Evolutionary conservation across 2,888 invertebrate genomes (phyloP).

Genomic region (Lepeophtheirus nordmannii): DNA sequence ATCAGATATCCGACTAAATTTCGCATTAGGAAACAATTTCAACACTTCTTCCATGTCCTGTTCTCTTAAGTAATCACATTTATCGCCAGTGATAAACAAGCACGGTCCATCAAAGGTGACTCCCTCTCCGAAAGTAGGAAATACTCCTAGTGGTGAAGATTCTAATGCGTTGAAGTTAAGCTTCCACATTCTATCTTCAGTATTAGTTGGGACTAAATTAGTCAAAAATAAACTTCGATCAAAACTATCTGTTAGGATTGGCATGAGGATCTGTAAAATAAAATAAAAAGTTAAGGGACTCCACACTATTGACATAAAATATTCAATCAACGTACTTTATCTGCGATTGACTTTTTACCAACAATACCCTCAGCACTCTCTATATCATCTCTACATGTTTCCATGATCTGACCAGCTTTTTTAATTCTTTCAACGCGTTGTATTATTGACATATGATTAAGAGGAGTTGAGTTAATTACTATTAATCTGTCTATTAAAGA

Average conservation of each 20-base stretch:
- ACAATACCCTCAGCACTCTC: background rate
- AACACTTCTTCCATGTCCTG: conserved; percentile 30
- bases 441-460: conserved; percentile 27
- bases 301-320: too few species aligned
- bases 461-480: conserved; percentile 32
- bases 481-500: conserved; percentile 32
- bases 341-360: background rate
- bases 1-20: conserved; percentile 33
- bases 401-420: background rate
- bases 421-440: conserved; percentile 22
- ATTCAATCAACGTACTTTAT: background rate
- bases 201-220: conserved; percentile 33
- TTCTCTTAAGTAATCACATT: conserved; percentile 27
- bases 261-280: conserved; percentile 1
- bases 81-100: conserved; percentile 36
- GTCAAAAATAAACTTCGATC: conserved; percentile 36
- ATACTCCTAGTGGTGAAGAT: conserved; percentile 31
- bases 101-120: conserved; percentile 29
- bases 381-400: background rate
- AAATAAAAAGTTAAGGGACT: background rate
- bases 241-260: background rate
- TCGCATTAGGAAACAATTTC: conserved; percentile 34
- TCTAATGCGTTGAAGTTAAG: conserved; percentile 36
- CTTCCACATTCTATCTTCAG: conserved; percentile 27
- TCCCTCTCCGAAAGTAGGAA: conserved; percentile 30